Base-by-base conservation (phyloP, 1,140 invertebrate species). In the Calliphora vicina region DNA sequence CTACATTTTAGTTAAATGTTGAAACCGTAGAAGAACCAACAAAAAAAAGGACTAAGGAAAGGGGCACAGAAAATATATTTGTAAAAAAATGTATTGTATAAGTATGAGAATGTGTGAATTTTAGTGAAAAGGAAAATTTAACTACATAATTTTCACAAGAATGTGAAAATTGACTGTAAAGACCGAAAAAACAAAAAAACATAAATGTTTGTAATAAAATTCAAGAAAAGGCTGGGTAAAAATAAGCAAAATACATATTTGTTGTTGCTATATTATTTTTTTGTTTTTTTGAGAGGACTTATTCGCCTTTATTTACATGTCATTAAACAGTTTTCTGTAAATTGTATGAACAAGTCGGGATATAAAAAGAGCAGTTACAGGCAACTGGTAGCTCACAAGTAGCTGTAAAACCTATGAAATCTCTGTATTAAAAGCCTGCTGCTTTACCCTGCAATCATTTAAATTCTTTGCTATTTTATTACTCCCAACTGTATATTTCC, bases 281-380 rank as follows among this genome's bases (percentile, higher is more conserved):
- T 73, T 73, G 26, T 29, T 35, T n/a, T 8, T 43, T n/a, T 12
- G 20, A 78, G 17, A 43, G 9, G 26, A 27, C 2, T 23, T 45
- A 1, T 25, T 20, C 9, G 42, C n/a, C 74, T 78, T 78, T 78
- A 78, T 78, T 78, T 78, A 78, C 74, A 78, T 78, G 74, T 45
- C 74, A 78, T 78, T 78, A 78, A 78, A 23, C 74, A 76, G 27
- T 76, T 73, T 76, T 35, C 15, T 10, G 27, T 42, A n/a, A 57
- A 57, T 1, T 57, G 15, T 57, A 57, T 2, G 15, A 17, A 57
- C 15, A n/a, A 17, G n/a, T 15, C 6, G 1, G n/a, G 1, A n/a
- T 6, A n/a, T 17, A 13, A 57, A 57, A 17, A 57, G 15, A 57
- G 17, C 50, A 57, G 15, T 57, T 35, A 29, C 35, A 35, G 35